Evolutionary conservation across 1,140 invertebrate genomes (phyloP), one percentile per base, ranked within the genome.

Genomic region (Cyclina sinensis): DNA sequence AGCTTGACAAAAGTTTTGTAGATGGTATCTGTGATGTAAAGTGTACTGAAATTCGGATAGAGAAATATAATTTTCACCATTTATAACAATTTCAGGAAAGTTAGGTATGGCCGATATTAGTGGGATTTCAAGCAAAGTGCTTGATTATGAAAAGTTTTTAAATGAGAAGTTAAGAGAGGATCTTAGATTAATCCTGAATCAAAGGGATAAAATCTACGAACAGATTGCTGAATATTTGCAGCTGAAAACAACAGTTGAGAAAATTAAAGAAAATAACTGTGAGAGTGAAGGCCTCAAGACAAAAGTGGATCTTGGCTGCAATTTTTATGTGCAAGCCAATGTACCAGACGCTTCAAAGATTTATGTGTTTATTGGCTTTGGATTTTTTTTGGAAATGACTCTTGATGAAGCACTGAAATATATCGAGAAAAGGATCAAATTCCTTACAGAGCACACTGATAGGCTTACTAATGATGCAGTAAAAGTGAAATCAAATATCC

Each of bases 401-500:
- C 91, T 97, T 48, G 95, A 96, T 46, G 97, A 98, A 95, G 97
- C 97, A 0, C 91, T 97, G 46, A 95, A 95, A 85, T 97, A 98
- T 91, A 97, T 98, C 76, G 96, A 97, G 91, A 96, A 97, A 68
- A 97, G 97, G 93, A 96, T 97, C 18, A 96, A 97, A 89, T 95
- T 97, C 0, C 95, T 97, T 16, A 97, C 97, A 92, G 96, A 90
- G 14, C 80, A 90, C 68, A 81, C 97, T 12, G 96, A 96, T 30
- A 96, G 97, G 91, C 93, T 98, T 21, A 96, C 96, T 9, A 96
- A 97, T 68, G 96, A 97, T 91, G 97, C 97, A 86, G 96, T 97
- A 0, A 96, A 96, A 90, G 97, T 97, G 0, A 98, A 98, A 91
- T 97, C 97, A 12, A 97, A 98, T 92, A 98, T 98, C 83, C 98